Evolutionary conservation across 2,113 vertebrate species (phyloP), one percentile per base, ranked within the genome.

Genomic region (Genyomyrus donnyi): DNA sequence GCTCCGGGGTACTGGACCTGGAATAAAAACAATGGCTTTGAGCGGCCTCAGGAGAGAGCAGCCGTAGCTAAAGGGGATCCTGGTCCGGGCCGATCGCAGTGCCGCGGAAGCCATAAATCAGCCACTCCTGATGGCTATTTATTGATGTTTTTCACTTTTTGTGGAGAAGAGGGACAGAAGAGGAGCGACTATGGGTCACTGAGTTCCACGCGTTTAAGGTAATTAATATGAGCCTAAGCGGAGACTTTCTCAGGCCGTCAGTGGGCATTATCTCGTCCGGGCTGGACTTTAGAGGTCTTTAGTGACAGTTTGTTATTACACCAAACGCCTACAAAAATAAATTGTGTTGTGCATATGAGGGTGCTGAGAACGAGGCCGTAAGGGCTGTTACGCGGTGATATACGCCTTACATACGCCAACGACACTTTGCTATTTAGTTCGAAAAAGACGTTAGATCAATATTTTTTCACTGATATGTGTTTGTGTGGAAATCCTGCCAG

Each of bases 21-120:
- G 92, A 95, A 94, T 94, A 94, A 96, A 95, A 94, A 93, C 93
- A 91, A 94, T 93, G 94, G 91, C 94, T 95, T 94, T 94, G 94
- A 93, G 91, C 92, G 86, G 91, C 91, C 93, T 93, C 93, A 90
- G 58, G 95, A 94, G 96, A 95, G 93, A 93, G 91, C 52, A 92
- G 92, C 95, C 93, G 94, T 94, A 94, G 94, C 93, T 95, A 93
- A 96, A 95, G 95, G 94, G 93, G 93, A 85, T 48, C 50, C 70
- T 94, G 93, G 93, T 94, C 84, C 92, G 93, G 15, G 91, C 95
- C 93, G 94, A 95, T 95, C 94, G 93, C 94, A 93, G 93, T 95
- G 95, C 94, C 90, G 91, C 95, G 94, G 96, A 95, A 97, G 95
- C 94, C 92, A 93, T 96, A 95, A 96, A 96, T 96, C 95, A 96